Base-by-base conservation (phyloP, 2,797 vertebrate species). In the Platalea minor region DNA sequence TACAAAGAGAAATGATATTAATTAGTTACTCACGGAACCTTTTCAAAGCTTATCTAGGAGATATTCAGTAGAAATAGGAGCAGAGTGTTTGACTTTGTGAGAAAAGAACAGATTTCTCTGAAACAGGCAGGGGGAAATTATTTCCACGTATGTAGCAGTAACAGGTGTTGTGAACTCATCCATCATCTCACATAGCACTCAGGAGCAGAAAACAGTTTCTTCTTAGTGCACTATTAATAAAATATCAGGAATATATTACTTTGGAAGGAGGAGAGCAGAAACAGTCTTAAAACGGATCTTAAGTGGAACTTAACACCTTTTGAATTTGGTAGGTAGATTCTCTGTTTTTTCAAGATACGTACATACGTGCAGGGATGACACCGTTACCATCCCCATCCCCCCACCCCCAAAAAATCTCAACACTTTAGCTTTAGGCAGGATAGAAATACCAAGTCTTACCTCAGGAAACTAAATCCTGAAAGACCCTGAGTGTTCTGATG, bases 101-200 rank as follows among this genome's bases (percentile, higher is more conserved):
- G 98, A 98, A 98, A 97, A 82, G 93, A 97, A 93, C 98, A 98
- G 89, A 93, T 98, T 98, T 98, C 96, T 95, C 60, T 97, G 97
- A 97, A 97, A 92, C 64, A 91, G 63, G 85, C 84, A 86, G 68
- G 46, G 69, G 74, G 77, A 87, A 95, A 95, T 93, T n/a, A 92
- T 68, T 29, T 88, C 88, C 94, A 89, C 2, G 9, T 78, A 92
- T 23, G 51, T 65, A 86, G 57, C 89, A 87, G 81, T 48, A 97
- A 95, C 98, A 98, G 98, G 97, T 98, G 98, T 76, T 95, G 33
- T 9, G 95, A 95, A 85, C 85, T 88, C 95, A 96, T 94, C 84
- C 86, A 77, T 88, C 94, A 96, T n/a, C 75, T 87, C 76, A 20
- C 41, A 23, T 3, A 64, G 77, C 35, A 57, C 43, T 43, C 19